Evolutionary conservation across 1,140 invertebrate species (phyloP), one percentile per base, ranked within the genome.

Genomic region (Leptinotarsa undecemlineata): DNA sequence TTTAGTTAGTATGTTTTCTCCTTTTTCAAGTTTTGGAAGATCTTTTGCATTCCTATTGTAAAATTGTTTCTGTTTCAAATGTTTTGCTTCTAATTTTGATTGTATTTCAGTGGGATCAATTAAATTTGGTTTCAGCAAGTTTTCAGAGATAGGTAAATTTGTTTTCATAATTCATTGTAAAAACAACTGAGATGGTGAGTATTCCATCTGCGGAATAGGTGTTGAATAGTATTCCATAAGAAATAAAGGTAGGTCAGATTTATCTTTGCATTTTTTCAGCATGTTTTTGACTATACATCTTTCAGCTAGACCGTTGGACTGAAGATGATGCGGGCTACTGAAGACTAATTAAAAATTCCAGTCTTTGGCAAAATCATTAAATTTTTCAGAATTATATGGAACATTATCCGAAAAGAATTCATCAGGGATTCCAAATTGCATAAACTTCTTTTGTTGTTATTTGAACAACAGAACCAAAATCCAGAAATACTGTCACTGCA

Each of bases 381-480:
- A 60, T 60, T 60, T 60, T 67, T 67, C 42, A 68, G 3, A 68
- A 68, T 68, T 14, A 33, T 68, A n/a, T 68, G 66, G 33, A 68
- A 68, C 3, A 33, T 33, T 33, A 33, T 33, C 26, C 6, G 26
- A 33, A 33, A 33, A 33, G 66, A 68, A 68, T 68, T 68, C 42
- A 17, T 68, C 66, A n/a, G 66, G 66, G n/a, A 68, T 17, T 23
- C 66, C 66, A 42, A 68, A 68, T 26, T 68, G 66, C 66, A 23
- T 11, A 68, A 68, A 68, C n/a, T n/a, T n/a, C n/a, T n/a, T 33
- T 33, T 33, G 26, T 33, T 33, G 1, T 33, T 33, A 33, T 33
- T 6, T 8, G 26, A 33, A 33, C 26, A 33, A 33, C 26, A 33
- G 26, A 33, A 33, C 26, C 6, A 33, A 33, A 33, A 33, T 33